A percentile compares a stretch with the other conserved stretches of the same genome.
phyloP scores from a whole-genome alignment of 2,113 vertebrate genomes.

The Podarcis raffonei region DNA sequence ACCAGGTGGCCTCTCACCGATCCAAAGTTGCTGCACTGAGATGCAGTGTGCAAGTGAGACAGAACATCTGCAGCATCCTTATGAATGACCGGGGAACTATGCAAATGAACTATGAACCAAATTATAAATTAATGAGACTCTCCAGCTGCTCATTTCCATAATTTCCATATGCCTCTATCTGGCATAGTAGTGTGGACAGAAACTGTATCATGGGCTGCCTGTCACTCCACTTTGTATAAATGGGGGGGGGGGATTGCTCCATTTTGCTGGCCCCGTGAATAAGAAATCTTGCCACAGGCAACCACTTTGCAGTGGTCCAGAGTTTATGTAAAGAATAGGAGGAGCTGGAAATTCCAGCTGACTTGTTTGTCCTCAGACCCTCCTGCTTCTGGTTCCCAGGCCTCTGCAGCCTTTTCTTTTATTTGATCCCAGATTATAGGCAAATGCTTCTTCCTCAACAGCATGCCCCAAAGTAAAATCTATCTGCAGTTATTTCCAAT shows the following conservation, averaged over 20 bases:
- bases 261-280: not conserved
- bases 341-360: too few relatives aligned
- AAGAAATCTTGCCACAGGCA: too few relatives aligned
- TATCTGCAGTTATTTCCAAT: too few relatives aligned
- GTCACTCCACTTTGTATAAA: not conserved
- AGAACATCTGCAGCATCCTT: not conserved
- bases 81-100: not conserved
- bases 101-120: not conserved
- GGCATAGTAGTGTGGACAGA: not conserved
- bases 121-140: not conserved
- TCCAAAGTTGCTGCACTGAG: not conserved
- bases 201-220: not conserved
- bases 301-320: too few relatives aligned
- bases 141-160: not conserved
- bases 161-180: not conserved
- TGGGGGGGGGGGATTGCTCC: not conserved
- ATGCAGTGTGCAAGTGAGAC: not conserved
- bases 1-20: not conserved
- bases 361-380: too few relatives aligned
- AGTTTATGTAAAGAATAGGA: too few relatives aligned
- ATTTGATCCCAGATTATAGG: too few relatives aligned
- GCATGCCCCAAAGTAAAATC: too few relatives aligned
- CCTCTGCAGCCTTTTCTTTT: too few relatives aligned
- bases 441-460: too few relatives aligned
- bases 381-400: too few relatives aligned